Conservation (phyloP, 2,888 invertebrate species). For the Aplocera efformata region DNA sequence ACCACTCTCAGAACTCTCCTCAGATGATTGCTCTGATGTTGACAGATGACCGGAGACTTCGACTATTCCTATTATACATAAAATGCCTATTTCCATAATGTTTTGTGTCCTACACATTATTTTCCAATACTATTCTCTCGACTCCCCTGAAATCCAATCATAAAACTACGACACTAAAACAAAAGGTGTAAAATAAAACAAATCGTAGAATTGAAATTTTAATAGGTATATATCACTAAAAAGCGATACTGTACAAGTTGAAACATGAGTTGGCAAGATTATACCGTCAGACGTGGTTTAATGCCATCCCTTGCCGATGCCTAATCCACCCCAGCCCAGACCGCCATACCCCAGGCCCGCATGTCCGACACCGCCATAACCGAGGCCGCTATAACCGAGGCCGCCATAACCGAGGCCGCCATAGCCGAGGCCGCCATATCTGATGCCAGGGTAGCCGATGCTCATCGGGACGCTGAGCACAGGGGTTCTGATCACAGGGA, state of each 20-base stretch:
- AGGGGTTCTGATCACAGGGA: constrained; percentile 33
- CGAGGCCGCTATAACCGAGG: constrained; percentile 1
- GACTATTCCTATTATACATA: constrained; percentile 2
- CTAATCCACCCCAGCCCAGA: constrained; percentile 25
- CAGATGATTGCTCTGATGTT: background rate
- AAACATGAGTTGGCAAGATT: constrained; percentile 13
- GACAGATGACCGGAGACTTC: constrained; percentile 5
- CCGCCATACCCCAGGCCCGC: constrained; percentile 18
- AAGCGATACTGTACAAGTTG: constrained; percentile 18
- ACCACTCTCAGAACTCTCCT: constrained; percentile 4
- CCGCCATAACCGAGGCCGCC: constrained; percentile 10
- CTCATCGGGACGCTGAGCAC: constrained; percentile 31
- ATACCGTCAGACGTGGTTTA: constrained; percentile 18
- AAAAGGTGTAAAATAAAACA: constrained; percentile 10
- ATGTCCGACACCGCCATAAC: constrained; percentile 1
- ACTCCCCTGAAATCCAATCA: background rate
- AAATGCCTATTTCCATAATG: background rate
- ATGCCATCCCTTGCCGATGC: constrained; percentile 33
- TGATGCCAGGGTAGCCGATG: constrained; percentile 15
- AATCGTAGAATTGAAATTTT: constrained; percentile 14
- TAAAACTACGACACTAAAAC: constrained; percentile 3
- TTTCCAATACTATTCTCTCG: constrained; percentile 5
- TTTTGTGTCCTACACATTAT: background rate
- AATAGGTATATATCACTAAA: constrained; percentile 21
- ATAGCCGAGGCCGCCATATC: constrained; percentile 27